Evolutionary conservation across 2,113 vertebrate species (phyloP), one percentile per base, ranked within the genome.

Genomic region (Pedionomus torquatus): DNA sequence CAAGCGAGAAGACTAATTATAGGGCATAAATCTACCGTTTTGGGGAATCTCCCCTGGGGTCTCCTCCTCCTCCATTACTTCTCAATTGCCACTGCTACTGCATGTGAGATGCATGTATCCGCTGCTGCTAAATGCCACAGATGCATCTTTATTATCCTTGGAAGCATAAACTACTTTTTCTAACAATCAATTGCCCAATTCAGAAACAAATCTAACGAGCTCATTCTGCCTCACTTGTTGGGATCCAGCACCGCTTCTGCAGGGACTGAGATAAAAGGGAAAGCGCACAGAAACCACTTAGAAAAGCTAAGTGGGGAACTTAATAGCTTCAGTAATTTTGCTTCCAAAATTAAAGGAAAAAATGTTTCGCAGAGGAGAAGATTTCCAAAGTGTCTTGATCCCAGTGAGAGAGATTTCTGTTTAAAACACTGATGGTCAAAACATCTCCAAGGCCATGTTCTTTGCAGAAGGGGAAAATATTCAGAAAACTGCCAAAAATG

Each of bases 401-500:
- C 37, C 70, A 91, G 4, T 37, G 66, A 94, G 76, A 72, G 46
- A 71, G 25, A 74, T 85, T 95, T 93, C 74, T 95, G 28, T 76
- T 91, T 83, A 66, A 96, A 91, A 69, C 1, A 1, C 31, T 39
- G 49, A 85, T 39, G 48, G 77, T 44, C 15, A 0, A 89, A 90
- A 89, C 19, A 20, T 64, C 75, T 92, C 76, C 92, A 71, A 78
- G 70, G 79, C 76, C 41, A 13, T 8, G 48, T 17, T 95, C 86
- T 33, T 48, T 0, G 0, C 57, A 94, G 78, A 90, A 66, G 54
- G 57, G 46, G 33, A 85, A 91, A 87, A 89, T 78, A 92, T 19
- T 69, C 93, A 58, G 48, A 91, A 72, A 95, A 77, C 74, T 91
- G 96, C 94, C 91, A 95, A 76, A 95, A 94, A 84, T 82, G 43